phyloP scores from a whole-genome alignment of 1,140 invertebrate species.

The Drosophila tristis region DNA sequence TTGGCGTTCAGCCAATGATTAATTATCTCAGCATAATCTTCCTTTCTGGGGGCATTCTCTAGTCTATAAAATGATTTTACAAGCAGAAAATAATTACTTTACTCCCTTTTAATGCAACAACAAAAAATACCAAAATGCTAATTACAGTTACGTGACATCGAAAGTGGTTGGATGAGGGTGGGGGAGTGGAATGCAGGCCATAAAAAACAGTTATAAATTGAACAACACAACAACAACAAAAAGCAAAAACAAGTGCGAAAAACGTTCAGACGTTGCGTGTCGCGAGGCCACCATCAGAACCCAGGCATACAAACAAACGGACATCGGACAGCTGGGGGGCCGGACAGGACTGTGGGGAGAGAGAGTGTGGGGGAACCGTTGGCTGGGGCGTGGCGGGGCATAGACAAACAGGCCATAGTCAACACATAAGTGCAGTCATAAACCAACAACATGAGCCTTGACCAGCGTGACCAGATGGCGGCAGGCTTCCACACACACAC shows the following conservation, averaged over 20 bases:
- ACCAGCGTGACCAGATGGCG: constrained; percentile 14
- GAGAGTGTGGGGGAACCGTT: background rate
- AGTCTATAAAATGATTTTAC: constrained; percentile 49
- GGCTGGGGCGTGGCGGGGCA: background rate
- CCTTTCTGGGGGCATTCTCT: constrained; percentile 33
- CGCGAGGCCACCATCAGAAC: constrained; percentile 10
- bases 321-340: background rate
- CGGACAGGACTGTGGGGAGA: background rate
- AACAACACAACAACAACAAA: background rate
- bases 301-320: constrained; percentile 29
- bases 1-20: constrained; percentile 9
- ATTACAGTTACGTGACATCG: constrained; percentile 55
- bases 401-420: constrained; percentile 29
- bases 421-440: constrained; percentile 61
- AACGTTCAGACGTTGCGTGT: constrained; percentile 41
- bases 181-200: constrained; percentile 20
- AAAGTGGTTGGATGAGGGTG: constrained; percentile 12
- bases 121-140: constrained; percentile 62
- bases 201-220: constrained; percentile 64
- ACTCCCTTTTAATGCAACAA: constrained; percentile 1
- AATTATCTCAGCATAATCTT: constrained; percentile 33
- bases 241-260: constrained; percentile 51
- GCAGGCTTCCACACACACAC: constrained; percentile 17
- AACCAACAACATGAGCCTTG: constrained; percentile 47
- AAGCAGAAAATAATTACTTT: constrained; percentile 2